Percentiles rank a stretch among this genome's conserved stretches.
Conservation (phyloP, 2,113 vertebrate species). For the Agapornis roseicollis region DNA sequence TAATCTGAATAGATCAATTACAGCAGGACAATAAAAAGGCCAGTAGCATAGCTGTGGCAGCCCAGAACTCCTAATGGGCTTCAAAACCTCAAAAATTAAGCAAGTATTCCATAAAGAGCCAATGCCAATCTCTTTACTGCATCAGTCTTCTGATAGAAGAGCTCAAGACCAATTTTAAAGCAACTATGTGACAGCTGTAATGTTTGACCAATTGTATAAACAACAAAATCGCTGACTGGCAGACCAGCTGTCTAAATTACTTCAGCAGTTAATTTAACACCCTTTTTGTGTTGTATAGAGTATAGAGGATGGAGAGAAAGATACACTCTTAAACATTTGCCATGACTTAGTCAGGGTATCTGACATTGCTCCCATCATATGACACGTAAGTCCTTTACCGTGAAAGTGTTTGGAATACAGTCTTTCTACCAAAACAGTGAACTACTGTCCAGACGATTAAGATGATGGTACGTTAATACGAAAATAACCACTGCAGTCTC, state of each 20-base stretch:
- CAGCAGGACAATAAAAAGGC: background rate
- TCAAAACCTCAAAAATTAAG: background rate
- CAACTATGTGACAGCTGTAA: background rate
- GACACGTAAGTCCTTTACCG: background rate
- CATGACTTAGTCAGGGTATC: background rate
- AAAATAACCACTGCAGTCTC: background rate
- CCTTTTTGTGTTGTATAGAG: background rate
- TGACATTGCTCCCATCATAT: background rate
- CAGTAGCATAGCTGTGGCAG: background rate
- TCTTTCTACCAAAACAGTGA: background rate
- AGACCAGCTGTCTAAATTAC: background rate
- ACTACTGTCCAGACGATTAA: background rate
- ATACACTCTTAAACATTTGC: background rate
- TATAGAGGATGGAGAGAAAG: accelerated
- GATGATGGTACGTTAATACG: background rate
- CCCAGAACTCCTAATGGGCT: background rate
- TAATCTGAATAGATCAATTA: background rate
- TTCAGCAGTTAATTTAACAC: background rate
- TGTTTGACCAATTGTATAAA: background rate
- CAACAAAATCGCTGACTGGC: background rate
- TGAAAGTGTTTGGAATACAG: background rate
- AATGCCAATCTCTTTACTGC: background rate
- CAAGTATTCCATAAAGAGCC: background rate
- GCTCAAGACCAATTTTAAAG: background rate
- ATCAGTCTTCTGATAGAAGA: background rate